Conservation (phyloP, 1,140 invertebrate species). For the Lethrus apterus region DNA sequence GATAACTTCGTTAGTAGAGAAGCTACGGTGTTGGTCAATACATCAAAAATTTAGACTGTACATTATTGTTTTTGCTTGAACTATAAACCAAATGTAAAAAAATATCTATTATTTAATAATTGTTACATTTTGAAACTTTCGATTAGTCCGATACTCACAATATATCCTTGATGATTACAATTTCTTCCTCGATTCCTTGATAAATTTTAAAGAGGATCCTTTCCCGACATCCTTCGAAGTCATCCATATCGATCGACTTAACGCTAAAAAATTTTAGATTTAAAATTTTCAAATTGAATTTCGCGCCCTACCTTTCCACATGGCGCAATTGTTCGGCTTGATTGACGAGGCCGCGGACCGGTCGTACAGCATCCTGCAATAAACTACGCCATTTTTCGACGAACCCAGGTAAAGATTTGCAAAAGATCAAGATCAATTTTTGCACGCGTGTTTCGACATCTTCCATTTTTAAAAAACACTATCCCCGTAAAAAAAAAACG, state of each 20-base stretch:
- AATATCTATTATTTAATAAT: no score
- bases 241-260: conserved; percentile 21
- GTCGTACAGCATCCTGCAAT: conserved; percentile 21
- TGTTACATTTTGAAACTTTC: no score
- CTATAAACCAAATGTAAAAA: no score
- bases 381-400: conserved; percentile 24
- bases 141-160: conserved; percentile 21
- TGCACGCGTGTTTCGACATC: conserved; percentile 9
- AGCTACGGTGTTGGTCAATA: no score
- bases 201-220: conserved; percentile 23
- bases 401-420: conserved; percentile 11
- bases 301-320: conserved; percentile 22
- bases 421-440: conserved; percentile 8
- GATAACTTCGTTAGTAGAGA: no score
- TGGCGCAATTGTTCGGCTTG: conserved; percentile 25
- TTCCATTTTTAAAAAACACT: conserved; percentile 11
- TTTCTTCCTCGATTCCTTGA: conserved; percentile 24
- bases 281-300: conserved; percentile 13
- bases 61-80: no score
- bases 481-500: no score
- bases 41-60: no score
- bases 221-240: conserved; percentile 24
- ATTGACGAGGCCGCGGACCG: conserved; percentile 23
- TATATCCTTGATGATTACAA: conserved; percentile 19
- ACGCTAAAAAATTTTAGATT: conserved; percentile 20